A percentile compares a stretch with the other conserved stretches of the same genome.
These are phyloP conservation scores for Microplitis manilae DNA, from an alignment of 2,888 invertebrate species.

Conservation along the genomic window DNA sequence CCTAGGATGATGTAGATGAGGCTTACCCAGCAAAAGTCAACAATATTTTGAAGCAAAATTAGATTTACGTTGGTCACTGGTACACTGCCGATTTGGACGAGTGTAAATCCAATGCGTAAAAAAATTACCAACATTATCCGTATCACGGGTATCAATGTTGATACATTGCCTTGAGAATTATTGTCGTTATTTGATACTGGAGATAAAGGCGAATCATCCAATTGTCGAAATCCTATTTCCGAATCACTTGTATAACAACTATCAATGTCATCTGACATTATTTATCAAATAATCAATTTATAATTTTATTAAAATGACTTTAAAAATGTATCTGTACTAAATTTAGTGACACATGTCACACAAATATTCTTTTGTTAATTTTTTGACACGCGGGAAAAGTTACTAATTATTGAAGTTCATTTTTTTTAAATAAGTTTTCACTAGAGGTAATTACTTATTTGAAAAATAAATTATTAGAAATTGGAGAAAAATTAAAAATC, in stretches of 20 bases:
- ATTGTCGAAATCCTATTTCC: conserved; percentile 17
- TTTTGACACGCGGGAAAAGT: background rate
- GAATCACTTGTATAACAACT: conserved; percentile 13
- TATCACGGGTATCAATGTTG: conserved; percentile 16
- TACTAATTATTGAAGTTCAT: background rate
- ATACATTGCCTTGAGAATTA: background rate
- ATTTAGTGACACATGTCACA: background rate
- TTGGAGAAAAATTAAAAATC: too few relatives aligned
- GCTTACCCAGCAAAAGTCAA: conserved; percentile 64
- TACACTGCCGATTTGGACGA: conserved; percentile 67
- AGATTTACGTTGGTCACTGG: conserved; percentile 67
- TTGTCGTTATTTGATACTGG: background rate
- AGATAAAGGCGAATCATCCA: background rate
- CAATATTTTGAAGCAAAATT: conserved; percentile 66
- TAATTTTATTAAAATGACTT: background rate
- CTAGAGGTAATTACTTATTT: background rate
- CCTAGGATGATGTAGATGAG: conserved; percentile 63
- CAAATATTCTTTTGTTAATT: background rate
- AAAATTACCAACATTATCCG: conserved; percentile 58
- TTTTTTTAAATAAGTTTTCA: background rate
- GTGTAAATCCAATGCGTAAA: conserved; percentile 63
- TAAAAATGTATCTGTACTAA: background rate
- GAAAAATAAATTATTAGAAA: too few relatives aligned
- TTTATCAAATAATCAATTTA: conserved; percentile 20
- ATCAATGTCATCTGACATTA: conserved; percentile 30